Conservation (phyloP, 2,888 invertebrate genomes). For the Scaptomyza tumidula region DNA sequence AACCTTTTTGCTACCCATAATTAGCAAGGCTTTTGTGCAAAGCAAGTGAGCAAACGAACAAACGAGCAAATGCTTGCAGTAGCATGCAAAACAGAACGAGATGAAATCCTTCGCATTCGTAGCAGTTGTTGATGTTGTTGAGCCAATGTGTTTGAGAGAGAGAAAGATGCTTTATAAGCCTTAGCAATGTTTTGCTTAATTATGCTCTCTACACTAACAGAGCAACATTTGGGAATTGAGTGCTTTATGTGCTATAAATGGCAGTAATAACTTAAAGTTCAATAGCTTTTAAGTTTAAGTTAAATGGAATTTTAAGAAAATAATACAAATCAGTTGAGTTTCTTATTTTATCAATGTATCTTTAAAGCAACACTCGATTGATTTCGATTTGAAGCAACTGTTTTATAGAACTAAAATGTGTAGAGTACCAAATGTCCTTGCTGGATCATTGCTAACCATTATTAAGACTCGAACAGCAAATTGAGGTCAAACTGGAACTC, state of each 20-base stretch:
- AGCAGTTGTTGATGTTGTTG: slow-evolving; percentile 2
- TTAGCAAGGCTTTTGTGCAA: slow-evolving; percentile 71
- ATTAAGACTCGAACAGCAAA: slow-evolving; percentile 21
- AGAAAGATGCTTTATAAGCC: slow-evolving; percentile 37
- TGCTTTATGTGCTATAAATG: neutral
- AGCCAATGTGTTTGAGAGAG: neutral
- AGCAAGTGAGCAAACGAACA: slow-evolving; percentile 12
- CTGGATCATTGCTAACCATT: slow-evolving; percentile 11
- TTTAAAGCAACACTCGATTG: neutral
- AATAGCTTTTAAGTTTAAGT: neutral
- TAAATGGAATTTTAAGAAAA: too few species aligned
- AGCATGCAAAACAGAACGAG: slow-evolving; percentile 13
- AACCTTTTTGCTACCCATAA: slow-evolving; percentile 70
- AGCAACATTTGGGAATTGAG: neutral
- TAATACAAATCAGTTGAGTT: too few species aligned
- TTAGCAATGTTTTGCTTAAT: slow-evolving; percentile 48
- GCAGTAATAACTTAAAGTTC: neutral
- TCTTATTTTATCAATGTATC: neutral
- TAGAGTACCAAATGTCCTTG: neutral
- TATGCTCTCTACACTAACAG: neutral
- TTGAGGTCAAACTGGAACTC: slow-evolving; percentile 26
- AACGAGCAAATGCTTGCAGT: slow-evolving; percentile 19
- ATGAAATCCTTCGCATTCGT: neutral
- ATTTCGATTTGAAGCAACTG: neutral
- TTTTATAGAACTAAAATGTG: neutral